Base-by-base conservation (phyloP, 2,888 invertebrate species). In the Drosophila borealis region DNA sequence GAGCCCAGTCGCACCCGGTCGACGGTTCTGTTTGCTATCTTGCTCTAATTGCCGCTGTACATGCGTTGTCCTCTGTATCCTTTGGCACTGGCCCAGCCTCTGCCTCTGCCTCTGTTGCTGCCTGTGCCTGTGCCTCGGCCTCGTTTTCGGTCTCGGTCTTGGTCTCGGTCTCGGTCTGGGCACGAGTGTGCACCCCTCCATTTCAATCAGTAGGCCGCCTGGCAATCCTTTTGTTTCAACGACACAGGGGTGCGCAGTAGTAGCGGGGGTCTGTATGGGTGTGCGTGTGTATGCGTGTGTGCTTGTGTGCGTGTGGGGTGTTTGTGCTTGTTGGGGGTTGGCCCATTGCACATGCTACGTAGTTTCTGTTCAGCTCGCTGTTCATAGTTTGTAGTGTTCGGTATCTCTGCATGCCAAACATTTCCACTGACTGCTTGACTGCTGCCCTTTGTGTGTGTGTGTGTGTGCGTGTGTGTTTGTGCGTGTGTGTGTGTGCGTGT, bases 351-450 rank as follows among this genome's bases (percentile, higher is more conserved):
- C 68, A 76, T 63, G 59, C 49, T 60, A 50, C 37, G 68, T 72
- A 72, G 75, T 68, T 75, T 68, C 68, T 44, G 14, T 49, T 56
- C 55, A 42, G 36, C 44, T 75, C 57, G 54, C 36, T 56, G 68
- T 67, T 76, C 68, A 67, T 63, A 63, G 79, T 81, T 70, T 70
- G 70, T 57, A 67, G 63, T 63, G 74, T 34, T 75, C 60, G 63
- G 74, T 81, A 85, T 85, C 85, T 81, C 74, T 85, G 82, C 78
- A 85, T 76, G 78, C 73, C 85, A 85, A 85, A 82, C 82, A 78
- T 75, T 79, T 56, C 70, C 50, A 69, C 63, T 69, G 72, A 63
- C 48, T 66, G 60, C 60, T 36, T 55, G 50, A 53, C 53, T 65
- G 34, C 49, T 17, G 14, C 25, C 49, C 41, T 51, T 37, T n/a